Base-by-base conservation (phyloP, 2,113 vertebrate genomes). In the Shinisaurus crocodilurus region DNA sequence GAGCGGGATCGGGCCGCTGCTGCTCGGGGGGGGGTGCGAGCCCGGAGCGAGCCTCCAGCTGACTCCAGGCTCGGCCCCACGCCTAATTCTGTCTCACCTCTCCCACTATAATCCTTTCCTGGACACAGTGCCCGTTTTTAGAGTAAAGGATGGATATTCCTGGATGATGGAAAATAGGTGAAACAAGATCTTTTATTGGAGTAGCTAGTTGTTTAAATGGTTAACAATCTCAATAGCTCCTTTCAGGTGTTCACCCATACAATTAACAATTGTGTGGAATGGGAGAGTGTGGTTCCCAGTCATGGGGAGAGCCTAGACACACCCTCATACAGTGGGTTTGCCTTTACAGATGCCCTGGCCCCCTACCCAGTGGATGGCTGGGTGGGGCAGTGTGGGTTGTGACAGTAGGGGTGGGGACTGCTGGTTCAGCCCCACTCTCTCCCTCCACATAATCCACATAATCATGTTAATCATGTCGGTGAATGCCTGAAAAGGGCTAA, bases 201-300 rank as follows among this genome's bases (percentile, higher is more conserved):
- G 6, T 88, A 93, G 91, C 86, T 81, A 77, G 86, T 94, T 96
- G 54, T 94, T 82, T 93, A 92, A 91, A 92, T 92, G 92, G 77
- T 92, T 60, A 91, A 92, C 88, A 93, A 20, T 57, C 8, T 70
- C 29, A 65, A 48, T 32, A 43, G 15, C 18, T 25, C 10, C 25
- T 87, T 87, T 63, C 8, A 63, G 23, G 27, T 3, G 15, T 87
- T 60, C 29, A 63, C 15, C 54, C 37, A 8, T 27, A 2, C 3
- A 34, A 3, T 20, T 10, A 32, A 43, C 80, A 82, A 60, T 23
- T 7, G 2, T 34, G 45, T 32, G 77, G 27, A 45, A 27, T 1
- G 13, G 3, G 2, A 40, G 13, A 6, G n/a, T n/a, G n/a, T 32
- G 34, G 70, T 37, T 74, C 13, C 70, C 34, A 74, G 27, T 63